Percentiles rank a stretch among this genome's conserved stretches.
phyloP scores from a whole-genome alignment of 2,888 invertebrate genomes.

The Troides helena region DNA sequence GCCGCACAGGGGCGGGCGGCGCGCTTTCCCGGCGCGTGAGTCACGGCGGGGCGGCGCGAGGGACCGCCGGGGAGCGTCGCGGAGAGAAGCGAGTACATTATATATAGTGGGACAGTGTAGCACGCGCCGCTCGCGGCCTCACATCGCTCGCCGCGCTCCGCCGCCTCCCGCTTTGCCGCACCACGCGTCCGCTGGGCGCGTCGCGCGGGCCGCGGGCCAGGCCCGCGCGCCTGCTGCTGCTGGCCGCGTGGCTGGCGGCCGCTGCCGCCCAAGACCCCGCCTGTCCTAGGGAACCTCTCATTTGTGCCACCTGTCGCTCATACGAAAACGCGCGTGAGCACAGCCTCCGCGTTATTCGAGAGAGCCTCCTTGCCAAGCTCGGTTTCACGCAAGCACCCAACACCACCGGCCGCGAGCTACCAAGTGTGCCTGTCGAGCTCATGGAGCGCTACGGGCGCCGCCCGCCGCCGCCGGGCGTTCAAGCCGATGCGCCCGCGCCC shows the following conservation, averaged over 20 bases:
- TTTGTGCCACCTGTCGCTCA: conserved; percentile 78
- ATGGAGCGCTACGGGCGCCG: conserved; percentile 75
- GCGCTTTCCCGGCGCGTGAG: conserved; percentile 35
- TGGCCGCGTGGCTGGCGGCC: conserved; percentile 75
- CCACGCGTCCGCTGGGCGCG: conserved; percentile 80
- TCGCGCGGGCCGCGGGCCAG: conserved; percentile 80
- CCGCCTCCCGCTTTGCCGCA: conserved; percentile 77
- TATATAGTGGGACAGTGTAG: conserved; percentile 62
- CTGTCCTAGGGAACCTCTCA: conserved; percentile 62
- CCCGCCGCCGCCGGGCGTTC: conserved; percentile 79
- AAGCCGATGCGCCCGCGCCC: conserved; percentile 80
- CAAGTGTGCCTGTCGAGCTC: conserved; percentile 79
- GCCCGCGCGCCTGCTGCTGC: conserved; percentile 80
- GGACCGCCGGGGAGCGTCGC: conserved; percentile 42
- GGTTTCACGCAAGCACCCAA: conserved; percentile 83
- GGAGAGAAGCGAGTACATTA: conserved; percentile 44
- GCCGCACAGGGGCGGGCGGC: conserved; percentile 30
- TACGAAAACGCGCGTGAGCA: conserved; percentile 80
- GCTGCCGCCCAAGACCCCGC: conserved; percentile 62
- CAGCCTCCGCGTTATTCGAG: conserved; percentile 82
- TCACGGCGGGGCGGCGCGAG: conserved; percentile 40
- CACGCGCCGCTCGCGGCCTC: conserved; percentile 76
- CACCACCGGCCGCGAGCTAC: conserved; percentile 80
- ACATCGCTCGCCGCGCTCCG: conserved; percentile 73
- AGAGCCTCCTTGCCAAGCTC: conserved; percentile 82